Percentiles rank a stretch among this genome's conserved stretches.
Conservation (phyloP, 2,797 vertebrate species). For the Lagodon rhomboides region DNA sequence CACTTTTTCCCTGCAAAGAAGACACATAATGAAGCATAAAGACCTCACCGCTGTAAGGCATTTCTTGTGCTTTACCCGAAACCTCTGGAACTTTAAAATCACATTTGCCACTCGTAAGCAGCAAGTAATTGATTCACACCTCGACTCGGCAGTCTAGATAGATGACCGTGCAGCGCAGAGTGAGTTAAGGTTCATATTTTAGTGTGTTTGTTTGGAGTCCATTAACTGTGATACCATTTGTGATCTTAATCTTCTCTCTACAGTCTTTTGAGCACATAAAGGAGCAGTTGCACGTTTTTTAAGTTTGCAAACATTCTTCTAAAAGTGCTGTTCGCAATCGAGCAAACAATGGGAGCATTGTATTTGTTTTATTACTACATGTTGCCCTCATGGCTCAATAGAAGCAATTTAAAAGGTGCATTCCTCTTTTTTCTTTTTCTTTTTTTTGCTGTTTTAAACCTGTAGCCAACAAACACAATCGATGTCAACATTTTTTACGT, state of each 20-base stretch:
- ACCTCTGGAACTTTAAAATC: constrained; percentile 29
- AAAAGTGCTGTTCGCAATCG: too few relatives aligned
- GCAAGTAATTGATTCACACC: constrained; percentile 58
- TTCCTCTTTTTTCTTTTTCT: constrained; percentile 23
- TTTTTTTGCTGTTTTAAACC: constrained; percentile 22
- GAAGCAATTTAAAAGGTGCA: constrained; percentile 4
- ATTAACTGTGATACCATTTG: background rate
- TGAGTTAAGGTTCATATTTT: constrained; percentile 3
- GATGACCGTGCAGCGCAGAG: constrained; percentile 22
- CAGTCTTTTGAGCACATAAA: background rate
- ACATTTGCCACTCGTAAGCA: constrained; percentile 57
- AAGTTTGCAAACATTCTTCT: background rate
- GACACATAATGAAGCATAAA: constrained; percentile 42
- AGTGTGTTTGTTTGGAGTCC: background rate
- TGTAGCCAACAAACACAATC: constrained; percentile 18
- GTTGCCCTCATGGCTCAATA: constrained; percentile 23
- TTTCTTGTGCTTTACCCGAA: constrained; percentile 47
- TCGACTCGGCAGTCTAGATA: constrained; percentile 16
- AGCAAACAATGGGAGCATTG: background rate
- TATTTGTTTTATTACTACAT: background rate
- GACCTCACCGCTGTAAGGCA: constrained; percentile 30
- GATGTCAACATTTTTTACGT: constrained; percentile 21
- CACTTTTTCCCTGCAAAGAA: constrained; percentile 46
- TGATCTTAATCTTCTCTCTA: background rate
- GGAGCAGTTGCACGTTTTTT: background rate